A percentile compares a stretch with the other conserved stretches of the same genome.
These are phyloP conservation scores for Dolichopus griseipennis DNA, from an alignment of 2,888 invertebrate genomes.

Conservation along the genomic window DNA sequence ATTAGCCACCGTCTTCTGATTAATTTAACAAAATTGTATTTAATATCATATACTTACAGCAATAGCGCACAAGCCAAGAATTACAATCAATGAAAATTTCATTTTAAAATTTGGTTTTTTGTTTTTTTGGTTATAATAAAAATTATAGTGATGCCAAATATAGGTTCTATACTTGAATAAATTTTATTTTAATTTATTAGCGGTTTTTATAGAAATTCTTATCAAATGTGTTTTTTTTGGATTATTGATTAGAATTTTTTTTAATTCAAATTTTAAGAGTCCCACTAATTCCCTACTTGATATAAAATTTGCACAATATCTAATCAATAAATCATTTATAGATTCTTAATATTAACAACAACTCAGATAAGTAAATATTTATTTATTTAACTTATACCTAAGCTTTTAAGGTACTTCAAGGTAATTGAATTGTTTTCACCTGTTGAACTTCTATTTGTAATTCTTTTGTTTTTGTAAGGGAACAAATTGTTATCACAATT, in stretches of 20 bases:
- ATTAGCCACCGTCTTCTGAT: no score
- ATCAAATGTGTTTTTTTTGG: not conserved
- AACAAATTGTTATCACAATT: no score
- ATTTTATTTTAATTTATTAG: not conserved
- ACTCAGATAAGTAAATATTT: no score
- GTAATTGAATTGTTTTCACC: no score
- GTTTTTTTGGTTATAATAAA: not conserved
- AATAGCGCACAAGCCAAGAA: slow-evolving; percentile 12
- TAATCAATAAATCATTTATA: not conserved
- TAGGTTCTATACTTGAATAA: not conserved
- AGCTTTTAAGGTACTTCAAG: no score
- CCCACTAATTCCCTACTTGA: not conserved
- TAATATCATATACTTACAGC: slow-evolving; percentile 8
- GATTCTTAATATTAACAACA: no score
- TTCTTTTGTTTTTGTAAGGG: no score
- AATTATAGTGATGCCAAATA: not conserved
- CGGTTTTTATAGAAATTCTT: not conserved
- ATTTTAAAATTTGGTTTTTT: not conserved
- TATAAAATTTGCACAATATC: not conserved
- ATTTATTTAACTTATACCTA: no score
- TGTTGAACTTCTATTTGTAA: no score
- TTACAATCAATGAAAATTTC: slow-evolving; percentile 11
- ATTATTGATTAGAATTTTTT: no score
- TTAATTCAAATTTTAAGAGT: not conserved
- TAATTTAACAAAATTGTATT: no score